Conservation (phyloP, 2,797 vertebrate species). For the Hydrolagus colliei region DNA sequence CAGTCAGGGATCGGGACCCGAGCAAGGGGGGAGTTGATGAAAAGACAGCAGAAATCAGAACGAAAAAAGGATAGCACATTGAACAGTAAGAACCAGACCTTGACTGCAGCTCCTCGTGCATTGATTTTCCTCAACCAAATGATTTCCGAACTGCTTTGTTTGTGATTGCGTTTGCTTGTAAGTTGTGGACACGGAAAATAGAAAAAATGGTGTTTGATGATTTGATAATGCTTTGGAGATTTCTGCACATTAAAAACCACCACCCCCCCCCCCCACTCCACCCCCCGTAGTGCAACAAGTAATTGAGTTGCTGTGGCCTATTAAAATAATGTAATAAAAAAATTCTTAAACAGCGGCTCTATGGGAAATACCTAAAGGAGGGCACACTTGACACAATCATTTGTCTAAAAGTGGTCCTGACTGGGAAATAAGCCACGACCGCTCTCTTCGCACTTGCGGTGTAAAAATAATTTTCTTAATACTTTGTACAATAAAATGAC, state of each 20-base stretch:
- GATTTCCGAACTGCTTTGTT: not conserved
- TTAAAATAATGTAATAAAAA: conserved; percentile 31
- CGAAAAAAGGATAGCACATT: not conserved
- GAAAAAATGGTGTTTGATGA: conserved; percentile 11
- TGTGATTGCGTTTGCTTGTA: not conserved
- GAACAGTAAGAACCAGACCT: not conserved
- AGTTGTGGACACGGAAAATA: not conserved
- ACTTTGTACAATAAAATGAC: conserved; percentile 26
- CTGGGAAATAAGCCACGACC: conserved; percentile 18
- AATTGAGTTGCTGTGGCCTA: conserved; percentile 14
- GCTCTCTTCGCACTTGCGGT: conserved; percentile 14
- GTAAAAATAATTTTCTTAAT: conserved; percentile 32
- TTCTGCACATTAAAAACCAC: conserved; percentile 16
- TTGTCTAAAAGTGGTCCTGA: conserved; percentile 29
- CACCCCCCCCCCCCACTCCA: too few relatives aligned
- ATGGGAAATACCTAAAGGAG: conserved; percentile 26
- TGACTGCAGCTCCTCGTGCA: not conserved
- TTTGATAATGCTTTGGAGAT: conserved; percentile 5
- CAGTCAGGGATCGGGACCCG: too few relatives aligned
- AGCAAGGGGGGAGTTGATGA: too few relatives aligned
- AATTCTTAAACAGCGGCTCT: conserved; percentile 23
- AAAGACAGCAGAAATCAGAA: not conserved
- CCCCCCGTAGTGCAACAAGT: conserved; percentile 12
- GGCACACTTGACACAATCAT: conserved; percentile 19
- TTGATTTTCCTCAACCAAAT: not conserved